Evolutionary conservation across 2,113 vertebrate species (phyloP), one percentile per base, ranked within the genome.

Genomic region (Neogobius melanostomus): DNA sequence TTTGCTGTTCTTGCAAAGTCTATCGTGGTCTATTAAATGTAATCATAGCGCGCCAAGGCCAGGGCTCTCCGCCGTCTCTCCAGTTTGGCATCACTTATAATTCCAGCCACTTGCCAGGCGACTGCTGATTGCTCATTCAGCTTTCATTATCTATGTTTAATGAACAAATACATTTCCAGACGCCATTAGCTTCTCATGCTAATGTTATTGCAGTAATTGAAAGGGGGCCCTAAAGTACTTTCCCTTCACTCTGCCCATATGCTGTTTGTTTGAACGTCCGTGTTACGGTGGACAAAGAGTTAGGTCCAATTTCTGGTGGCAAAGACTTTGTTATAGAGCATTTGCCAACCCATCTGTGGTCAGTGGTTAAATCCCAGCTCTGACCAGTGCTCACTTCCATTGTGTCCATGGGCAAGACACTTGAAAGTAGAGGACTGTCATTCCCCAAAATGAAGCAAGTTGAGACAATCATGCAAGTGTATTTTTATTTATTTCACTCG

Each of bases 141-240:
- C 51, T 57, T 75, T 57, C 71, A 82, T 82, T 85, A 81, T 77
- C 57, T 62, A 65, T 74, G 69, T 79, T 82, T 78, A 83, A 75
- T 79, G 74, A 71, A 80, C 63, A 81, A 80, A 79, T 69, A 66
- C 42, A 79, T 74, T 75, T 60, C 45, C 66, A 76, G 66, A 72
- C 61, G 66, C 71, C 16, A 82, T 78, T 79, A 75, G 59, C 72
- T 63, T 62, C 71, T 75, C 66, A 75, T 62, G 14, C 7, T 77
- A 72, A 77, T 78, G 75, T 67, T 68, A 66, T 49, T 76, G 57
- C 10, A 44, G 59, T 77, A 72, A 85, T 75, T 79, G 51, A 79
- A 86, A 85, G 69, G 16, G 67, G 7, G 65, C 14, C 63, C 71
- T 21, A 74, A 74, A 68, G 14, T 48, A 50, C 53, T 68, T 51